Evolutionary conservation across 2,888 invertebrate genomes (phyloP), one percentile per base, ranked within the genome.

Genomic region (Aphidoletes aphidimyza): DNA sequence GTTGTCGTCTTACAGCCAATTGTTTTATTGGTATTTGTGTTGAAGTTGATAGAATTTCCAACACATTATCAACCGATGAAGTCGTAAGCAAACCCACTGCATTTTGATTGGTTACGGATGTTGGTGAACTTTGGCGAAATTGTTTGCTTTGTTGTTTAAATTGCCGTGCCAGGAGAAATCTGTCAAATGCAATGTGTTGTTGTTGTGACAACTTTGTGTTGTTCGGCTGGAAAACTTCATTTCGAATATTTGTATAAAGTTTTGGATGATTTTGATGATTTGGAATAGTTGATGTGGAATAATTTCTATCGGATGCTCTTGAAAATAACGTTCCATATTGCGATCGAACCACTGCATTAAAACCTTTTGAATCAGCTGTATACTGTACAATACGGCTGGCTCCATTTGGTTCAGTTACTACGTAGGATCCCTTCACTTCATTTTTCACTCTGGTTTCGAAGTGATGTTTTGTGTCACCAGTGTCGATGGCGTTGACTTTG

Each of bases 401-500:
- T 22, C 54, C 54, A 22, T 22, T 54, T 14, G 54, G 54, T 54
- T 54, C 54, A 14, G 22, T 54, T 22, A 54, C n/a, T 6, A 22
- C n/a, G 22, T 22, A 22, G 3, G 54, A 1, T 3, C 54, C 54
- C 6, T 54, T 54, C 54, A 54, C 54, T 22, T 54, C 54, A 54
- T 54, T 22, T 54, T 54, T 54, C 22, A 54, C 5, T 22, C 22
- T n/a, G 3, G n/a, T 1, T 22, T 54, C 54, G 9, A 22, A 22
- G 22, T 54, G 54, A 6, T 54, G 22, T 22, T 54, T 54, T 3
- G 22, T 54, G 22, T 54, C 54, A 54, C 54, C 54, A 1, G 54
- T 54, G n/a, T 54, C 22, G 22, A 54, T 54, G n/a, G 54, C 54
- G 22, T 54, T 54, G 22, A 54, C 54, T 54, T 54, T 54, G 22